Percentiles rank a stretch among this genome's conserved stretches.
Evolutionary conservation across 2,797 vertebrate species (phyloP).

Genomic region (Acipenser oxyrinchus): DNA sequence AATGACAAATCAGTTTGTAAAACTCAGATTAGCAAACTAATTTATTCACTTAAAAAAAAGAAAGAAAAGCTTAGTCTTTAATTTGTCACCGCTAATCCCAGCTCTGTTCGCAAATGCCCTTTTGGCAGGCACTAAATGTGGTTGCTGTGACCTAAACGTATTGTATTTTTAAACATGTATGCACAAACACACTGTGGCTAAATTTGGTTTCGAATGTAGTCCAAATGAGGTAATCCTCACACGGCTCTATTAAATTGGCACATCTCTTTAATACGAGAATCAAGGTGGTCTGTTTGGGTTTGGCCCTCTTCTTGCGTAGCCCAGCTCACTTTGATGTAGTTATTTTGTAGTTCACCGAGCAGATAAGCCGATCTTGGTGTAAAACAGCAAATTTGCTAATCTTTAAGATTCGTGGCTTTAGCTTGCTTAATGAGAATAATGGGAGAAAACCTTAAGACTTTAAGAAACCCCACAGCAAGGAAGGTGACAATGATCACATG

Average conservation of each 20-base stretch:
- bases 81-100: too few species aligned
- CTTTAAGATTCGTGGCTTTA: conserved; percentile 16
- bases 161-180: too few species aligned
- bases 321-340: conserved; percentile 32
- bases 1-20: too few species aligned
- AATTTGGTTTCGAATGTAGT: neutral
- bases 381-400: conserved; percentile 26
- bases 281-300: conserved; percentile 4
- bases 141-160: too few species aligned
- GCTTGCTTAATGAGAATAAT: conserved; percentile 14
- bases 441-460: conserved; percentile 18
- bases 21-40: too few species aligned
- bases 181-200: too few species aligned
- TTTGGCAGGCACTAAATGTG: too few species aligned
- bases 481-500: conserved; percentile 17
- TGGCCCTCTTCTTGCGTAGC: neutral
- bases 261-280: conserved; percentile 30
- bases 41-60: too few species aligned
- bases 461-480: conserved; percentile 13
- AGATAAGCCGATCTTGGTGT: conserved; percentile 30
- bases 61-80: too few species aligned
- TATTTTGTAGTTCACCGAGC: conserved; percentile 32
- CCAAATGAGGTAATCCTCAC: neutral
- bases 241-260: conserved; percentile 22
- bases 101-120: too few species aligned